Conservation (phyloP, 2,797 vertebrate genomes). For the Pyrocephalus nanus region DNA sequence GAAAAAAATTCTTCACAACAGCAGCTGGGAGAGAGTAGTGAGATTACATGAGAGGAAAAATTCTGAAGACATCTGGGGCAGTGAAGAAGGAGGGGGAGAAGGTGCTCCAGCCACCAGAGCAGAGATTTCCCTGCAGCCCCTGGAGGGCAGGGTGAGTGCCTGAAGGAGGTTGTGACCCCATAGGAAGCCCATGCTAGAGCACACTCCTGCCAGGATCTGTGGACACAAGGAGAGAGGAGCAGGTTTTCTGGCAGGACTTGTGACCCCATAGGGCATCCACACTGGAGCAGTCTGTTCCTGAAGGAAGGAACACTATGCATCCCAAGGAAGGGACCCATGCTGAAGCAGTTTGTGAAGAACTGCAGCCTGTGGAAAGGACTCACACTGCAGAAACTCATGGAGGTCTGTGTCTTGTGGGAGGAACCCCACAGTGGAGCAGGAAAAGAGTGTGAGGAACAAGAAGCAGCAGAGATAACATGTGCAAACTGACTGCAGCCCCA, state of each 20-base stretch:
- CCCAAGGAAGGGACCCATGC: too few species aligned
- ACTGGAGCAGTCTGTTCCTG: not conserved
- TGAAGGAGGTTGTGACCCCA: not conserved
- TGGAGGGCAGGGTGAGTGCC: not conserved
- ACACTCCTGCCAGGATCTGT: not conserved
- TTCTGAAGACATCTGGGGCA: not conserved
- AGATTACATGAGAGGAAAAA: not conserved
- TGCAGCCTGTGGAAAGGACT: not conserved
- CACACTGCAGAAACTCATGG: rapidly evolving
- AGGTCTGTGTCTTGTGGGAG: not conserved
- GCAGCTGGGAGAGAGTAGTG: not conserved
- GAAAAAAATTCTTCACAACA: rapidly evolving
- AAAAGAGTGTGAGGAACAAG: not conserved
- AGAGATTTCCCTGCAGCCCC: not conserved
- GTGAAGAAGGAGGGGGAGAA: not conserved
- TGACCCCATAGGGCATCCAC: rapidly evolving
- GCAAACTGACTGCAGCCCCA: not conserved
- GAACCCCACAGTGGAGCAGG: rapidly evolving
- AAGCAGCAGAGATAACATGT: not conserved
- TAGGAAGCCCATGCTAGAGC: not conserved
- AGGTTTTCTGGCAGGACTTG: not conserved
- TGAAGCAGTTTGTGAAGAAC: not conserved
- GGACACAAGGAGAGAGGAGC: too few species aligned
- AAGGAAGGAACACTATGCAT: not conserved
- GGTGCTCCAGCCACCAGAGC: rapidly evolving